Conservation (phyloP, 2,113 vertebrate species). For the Solenodon paradoxus region DNA sequence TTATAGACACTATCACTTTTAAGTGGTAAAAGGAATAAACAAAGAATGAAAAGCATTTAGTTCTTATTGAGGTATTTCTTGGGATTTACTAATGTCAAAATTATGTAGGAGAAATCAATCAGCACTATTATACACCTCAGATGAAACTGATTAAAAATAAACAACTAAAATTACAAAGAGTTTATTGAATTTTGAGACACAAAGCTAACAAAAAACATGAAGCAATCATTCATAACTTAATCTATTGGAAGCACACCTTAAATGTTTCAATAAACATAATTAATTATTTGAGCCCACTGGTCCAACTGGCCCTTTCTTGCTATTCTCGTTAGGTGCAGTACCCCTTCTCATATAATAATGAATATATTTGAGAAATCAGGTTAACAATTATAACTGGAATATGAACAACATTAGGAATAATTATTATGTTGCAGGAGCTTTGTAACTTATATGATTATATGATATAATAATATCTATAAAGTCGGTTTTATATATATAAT, state of each 20-base stretch:
- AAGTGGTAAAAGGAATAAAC: not conserved
- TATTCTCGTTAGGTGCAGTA: not conserved
- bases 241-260: not conserved
- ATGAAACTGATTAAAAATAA: not conserved
- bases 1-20: not conserved
- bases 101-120: not conserved
- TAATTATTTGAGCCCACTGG: no score
- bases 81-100: not conserved
- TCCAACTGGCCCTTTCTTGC: not conserved
- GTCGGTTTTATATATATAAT: not conserved
- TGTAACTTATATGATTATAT: no score
- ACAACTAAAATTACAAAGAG: not conserved
- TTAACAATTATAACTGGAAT: not conserved
- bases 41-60: not conserved
- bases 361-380: not conserved
- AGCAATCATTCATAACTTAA: not conserved
- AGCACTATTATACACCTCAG: not conserved
- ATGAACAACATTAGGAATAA: not conserved
- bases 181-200: not conserved
- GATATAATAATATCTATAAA: not conserved
- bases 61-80: accelerated
- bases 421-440: not conserved
- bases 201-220: not conserved
- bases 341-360: not conserved
- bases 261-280: not conserved